Evolutionary conservation across 2,113 vertebrate genomes (phyloP).

Genomic region (Sakesphorus luctuosus): DNA sequence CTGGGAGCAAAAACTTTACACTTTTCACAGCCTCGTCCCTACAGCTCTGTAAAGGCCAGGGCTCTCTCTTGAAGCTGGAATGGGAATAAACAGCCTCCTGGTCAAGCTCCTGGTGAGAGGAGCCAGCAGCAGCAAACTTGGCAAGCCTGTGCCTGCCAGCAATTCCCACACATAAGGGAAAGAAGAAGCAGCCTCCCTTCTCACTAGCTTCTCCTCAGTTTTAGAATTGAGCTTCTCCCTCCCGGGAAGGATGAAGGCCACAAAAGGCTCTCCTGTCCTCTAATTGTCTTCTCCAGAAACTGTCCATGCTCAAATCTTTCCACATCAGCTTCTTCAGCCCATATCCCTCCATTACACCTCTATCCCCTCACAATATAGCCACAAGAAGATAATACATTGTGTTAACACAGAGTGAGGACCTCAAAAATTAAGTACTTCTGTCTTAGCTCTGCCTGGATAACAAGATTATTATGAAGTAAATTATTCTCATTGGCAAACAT

Average conservation of each 20-base stretch:
- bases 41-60: background rate
- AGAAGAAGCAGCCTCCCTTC: background rate
- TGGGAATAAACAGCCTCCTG: background rate
- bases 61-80: background rate
- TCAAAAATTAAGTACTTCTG: background rate
- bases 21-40: background rate
- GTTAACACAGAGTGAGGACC: background rate
- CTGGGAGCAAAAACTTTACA: accelerated
- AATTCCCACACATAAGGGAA: background rate
- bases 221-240: background rate
- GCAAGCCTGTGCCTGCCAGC: background rate
- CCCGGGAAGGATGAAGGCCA: background rate
- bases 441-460: background rate
- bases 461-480: background rate
- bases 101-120: background rate
- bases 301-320: background rate
- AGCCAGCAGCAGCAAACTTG: constrained; percentile 3
- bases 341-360: background rate
- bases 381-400: background rate
- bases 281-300: background rate
- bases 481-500: background rate
- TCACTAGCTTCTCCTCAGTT: background rate
- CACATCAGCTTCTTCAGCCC: background rate
- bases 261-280: background rate
- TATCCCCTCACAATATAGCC: background rate